Base-by-base conservation (phyloP, 2,888 invertebrate genomes). In the Netelia melanura region DNA sequence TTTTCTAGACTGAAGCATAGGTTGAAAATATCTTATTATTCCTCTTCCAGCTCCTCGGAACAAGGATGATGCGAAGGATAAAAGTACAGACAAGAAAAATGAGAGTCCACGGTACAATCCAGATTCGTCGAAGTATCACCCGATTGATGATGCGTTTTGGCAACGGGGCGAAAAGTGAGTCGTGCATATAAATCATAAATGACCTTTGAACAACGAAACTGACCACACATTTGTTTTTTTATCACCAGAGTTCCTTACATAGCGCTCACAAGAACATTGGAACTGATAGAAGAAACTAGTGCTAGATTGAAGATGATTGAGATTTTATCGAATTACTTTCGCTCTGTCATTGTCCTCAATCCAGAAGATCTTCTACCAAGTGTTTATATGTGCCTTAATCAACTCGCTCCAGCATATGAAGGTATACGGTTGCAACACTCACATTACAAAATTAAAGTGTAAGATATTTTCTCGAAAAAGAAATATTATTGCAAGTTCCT, bases 311-410 rank as follows among this genome's bases (percentile, higher is more conserved):
- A 97, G 94, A 99, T 98, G 92, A 96, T 99, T 2, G 98, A 99
- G 92, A 97, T 97, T 71, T 94, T 99, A 64, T 96, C 97, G 90
- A 99, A 99, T 94, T 99, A 97, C 93, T 97, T 98, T 86, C 96
- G 98, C 21, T 99, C 99, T 0, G 98, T 99, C 14, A 97, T 98
- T 38, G 96, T 96, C 3, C 94, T 98, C 62, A 97, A 97, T 21
- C 98, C 99, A 0, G 96, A 97, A n/a, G 99, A 99, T 94, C 94
- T 99, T 83, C 92, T 98, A 78, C 96, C 97, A 0, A 98, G 98
- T 89, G 96, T 99, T 21, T 99, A 99, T 94, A 94, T 99, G 87
- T 98, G 98, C 91, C 95, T 99, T n/a, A 99, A 99, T 94, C 97
- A 98, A 94, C 94, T 99, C 64, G 99, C 98, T 0, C 99, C 99